Conservation (phyloP, 2,888 invertebrate species). For the Drosophila rubida region DNA sequence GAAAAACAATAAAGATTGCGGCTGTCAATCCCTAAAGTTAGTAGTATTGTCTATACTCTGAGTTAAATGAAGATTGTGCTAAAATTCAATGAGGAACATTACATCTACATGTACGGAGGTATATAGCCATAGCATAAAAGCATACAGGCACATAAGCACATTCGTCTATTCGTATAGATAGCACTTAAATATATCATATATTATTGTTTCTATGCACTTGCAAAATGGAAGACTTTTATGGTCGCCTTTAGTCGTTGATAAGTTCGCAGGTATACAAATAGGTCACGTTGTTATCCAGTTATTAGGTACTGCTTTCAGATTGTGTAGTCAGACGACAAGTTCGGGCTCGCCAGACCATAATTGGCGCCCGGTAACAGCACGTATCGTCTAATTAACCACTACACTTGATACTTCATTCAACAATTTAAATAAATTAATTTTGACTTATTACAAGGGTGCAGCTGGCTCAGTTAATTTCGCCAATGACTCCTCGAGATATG, state of each 20-base stretch:
- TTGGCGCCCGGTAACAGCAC: constrained; percentile 6
- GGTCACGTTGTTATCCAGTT: constrained; percentile 69
- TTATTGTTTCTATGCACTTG: constrained; percentile 31
- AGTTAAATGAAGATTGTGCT: constrained; percentile 19
- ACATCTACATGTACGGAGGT: constrained; percentile 29
- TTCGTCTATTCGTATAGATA: not conserved
- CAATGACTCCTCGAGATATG: constrained; percentile 54
- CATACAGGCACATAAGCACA: not conserved
- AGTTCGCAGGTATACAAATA: constrained; percentile 69
- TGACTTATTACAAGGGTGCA: constrained; percentile 23
- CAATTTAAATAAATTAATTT: constrained; percentile 34
- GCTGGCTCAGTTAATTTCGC: constrained; percentile 61
- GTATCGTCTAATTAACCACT: constrained; percentile 4
- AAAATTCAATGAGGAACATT: constrained; percentile 3
- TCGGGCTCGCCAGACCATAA: not conserved
- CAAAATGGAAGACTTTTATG: constrained; percentile 68
- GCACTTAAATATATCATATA: constrained; percentile 7
- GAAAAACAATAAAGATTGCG: constrained; percentile 17
- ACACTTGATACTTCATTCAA: constrained; percentile 22
- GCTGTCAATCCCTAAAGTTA: constrained; percentile 24
- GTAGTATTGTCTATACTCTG: constrained; percentile 39
- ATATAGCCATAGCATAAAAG: constrained; percentile 7
- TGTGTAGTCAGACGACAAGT: constrained; percentile 1
- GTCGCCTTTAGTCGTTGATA: constrained; percentile 40
- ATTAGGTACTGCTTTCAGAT: constrained; percentile 56